A percentile compares a stretch with the other conserved stretches of the same genome.
Conservation (phyloP, 2,888 invertebrate species). For the Dilophus febrilis region DNA sequence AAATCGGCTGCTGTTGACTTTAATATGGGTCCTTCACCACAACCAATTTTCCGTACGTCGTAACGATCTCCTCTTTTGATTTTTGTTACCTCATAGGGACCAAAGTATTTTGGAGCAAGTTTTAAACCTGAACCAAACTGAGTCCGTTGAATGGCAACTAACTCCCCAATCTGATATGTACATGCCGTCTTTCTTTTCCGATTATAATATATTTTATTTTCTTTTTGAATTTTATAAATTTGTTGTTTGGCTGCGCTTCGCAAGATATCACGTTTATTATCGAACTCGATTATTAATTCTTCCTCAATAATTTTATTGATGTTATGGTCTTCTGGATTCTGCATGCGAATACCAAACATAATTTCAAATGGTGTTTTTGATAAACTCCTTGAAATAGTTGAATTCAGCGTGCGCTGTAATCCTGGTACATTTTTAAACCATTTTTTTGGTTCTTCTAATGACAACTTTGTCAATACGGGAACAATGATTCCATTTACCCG, state of each 20-base stretch:
- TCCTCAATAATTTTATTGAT: neutral
- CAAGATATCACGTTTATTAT: neutral
- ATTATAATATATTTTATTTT: neutral
- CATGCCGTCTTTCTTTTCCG: neutral
- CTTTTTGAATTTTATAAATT: too few species aligned
- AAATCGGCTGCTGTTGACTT: too few species aligned
- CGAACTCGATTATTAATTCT: neutral
- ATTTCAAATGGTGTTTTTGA: constrained; percentile 1
- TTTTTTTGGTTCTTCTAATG: neutral
- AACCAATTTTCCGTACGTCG: too few species aligned
- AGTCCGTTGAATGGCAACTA: neutral
- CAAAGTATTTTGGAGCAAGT: neutral
- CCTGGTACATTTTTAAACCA: too few species aligned
- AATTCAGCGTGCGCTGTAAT: constrained; percentile 2
- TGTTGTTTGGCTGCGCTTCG: neutral
- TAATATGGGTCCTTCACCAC: too few species aligned
- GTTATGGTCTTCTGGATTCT: neutral
- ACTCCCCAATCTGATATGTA: neutral
- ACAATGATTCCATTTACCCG: constrained; percentile 6
- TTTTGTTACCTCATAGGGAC: neutral
- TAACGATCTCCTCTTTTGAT: neutral
- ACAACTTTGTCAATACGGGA: constrained; percentile 8
- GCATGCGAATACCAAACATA: neutral
- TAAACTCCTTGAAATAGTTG: neutral
- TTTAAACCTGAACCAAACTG: neutral